Base-by-base conservation (phyloP, 2,888 invertebrate species). In the Drosophila melanosoma region DNA sequence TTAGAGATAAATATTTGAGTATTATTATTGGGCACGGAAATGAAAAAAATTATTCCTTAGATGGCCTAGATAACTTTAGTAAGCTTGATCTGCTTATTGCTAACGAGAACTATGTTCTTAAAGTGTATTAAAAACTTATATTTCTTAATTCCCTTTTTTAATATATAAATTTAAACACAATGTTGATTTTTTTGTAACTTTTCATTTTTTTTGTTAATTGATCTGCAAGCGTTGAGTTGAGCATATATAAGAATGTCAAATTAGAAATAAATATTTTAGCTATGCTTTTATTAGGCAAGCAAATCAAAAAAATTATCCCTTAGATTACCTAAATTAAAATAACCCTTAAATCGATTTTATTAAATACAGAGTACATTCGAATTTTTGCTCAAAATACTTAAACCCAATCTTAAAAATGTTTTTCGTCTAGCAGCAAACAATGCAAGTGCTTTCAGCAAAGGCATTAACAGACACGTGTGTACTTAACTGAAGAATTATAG, bases 401-500 rank as follows among this genome's bases (percentile, higher is more conserved):
- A 6, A 8, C 20, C 12, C 32, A 10, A 10, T 10, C 4, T 40
- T 17, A 23, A 7, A 3, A 12, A 3, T 3, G 8, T 45, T 45
- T 20, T 15, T 12, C 45, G 1, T 20, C 20, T 15, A 45, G 45
- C 12, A 29, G 38, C 3, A 15, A 38, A 29, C 56, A 56, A 29
- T 40, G n/a, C n/a, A 40, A 29, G 7, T 29, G 29, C 26, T 56
- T 38, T n/a, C 26, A 29, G 7, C 26, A 4, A 12, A 40, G 15
- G 40, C 29, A 29, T 57, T 57, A 40, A n/a, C 40, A 15, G 36
- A 10, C 26, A 49, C 26, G 35, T 36, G 49, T 49, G 26, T 35
- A 48, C 48, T 45, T 59, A 23, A 33, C 17, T 35, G n/a, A 12
- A 26, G 23, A 42, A 33, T 35, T 59, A 59, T 35, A 48, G 48